Percentiles rank a stretch among this genome's conserved stretches.
Evolutionary conservation across 1,140 invertebrate species (phyloP).

Genomic region (Heliconius nattereri): DNA sequence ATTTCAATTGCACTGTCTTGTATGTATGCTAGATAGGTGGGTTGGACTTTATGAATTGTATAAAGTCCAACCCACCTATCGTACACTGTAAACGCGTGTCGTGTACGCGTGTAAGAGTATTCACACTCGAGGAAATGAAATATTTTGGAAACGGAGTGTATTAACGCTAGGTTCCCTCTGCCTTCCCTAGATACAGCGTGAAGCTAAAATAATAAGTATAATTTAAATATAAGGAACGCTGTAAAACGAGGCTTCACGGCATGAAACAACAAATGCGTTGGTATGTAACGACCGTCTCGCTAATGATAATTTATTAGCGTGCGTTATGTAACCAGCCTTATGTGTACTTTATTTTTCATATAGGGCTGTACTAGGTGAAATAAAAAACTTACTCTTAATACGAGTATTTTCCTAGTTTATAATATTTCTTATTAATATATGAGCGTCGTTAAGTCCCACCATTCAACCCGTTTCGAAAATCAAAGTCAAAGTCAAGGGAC

Average conservation of each 20-base stretch:
- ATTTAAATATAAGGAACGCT: background rate
- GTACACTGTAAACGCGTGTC: too few relatives aligned
- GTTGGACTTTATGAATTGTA: background rate
- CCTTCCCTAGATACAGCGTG: too few relatives aligned
- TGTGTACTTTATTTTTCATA: background rate
- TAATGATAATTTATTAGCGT: conserved; percentile 6
- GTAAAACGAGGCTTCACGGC: background rate
- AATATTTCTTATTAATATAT: background rate
- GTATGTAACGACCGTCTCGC: conserved; percentile 1
- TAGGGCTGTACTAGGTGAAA: background rate
- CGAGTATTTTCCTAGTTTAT: background rate
- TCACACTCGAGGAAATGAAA: too few relatives aligned
- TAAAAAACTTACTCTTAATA: background rate
- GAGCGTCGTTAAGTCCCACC: too few relatives aligned
- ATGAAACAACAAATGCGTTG: background rate
- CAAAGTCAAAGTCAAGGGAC: too few relatives aligned
- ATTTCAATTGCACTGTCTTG: background rate
- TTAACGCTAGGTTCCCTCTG: too few relatives aligned
- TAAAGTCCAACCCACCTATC: too few relatives aligned
- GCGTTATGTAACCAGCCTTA: background rate
- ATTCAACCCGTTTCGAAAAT: too few relatives aligned
- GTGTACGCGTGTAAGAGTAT: too few relatives aligned
- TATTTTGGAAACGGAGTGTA: too few relatives aligned
- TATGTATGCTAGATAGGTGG: background rate
- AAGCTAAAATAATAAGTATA: too few relatives aligned